These are phyloP conservation scores for Pogonus chalceus DNA, from an alignment of 1,140 invertebrate genomes.

Conservation along the genomic window DNA sequence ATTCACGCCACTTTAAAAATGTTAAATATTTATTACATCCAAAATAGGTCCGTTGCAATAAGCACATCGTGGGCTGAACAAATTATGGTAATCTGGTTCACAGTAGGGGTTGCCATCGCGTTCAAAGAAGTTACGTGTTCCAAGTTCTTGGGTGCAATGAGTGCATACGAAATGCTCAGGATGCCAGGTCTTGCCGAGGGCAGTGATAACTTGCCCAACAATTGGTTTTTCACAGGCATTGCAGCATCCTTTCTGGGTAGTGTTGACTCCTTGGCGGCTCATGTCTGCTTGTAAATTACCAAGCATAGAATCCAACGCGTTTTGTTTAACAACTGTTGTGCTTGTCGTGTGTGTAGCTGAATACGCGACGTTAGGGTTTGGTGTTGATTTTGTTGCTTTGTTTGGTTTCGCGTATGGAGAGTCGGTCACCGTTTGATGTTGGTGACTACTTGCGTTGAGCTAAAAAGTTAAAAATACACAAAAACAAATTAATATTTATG, in stretches of 20 bases:
- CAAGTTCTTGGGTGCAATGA: constrained; percentile 92
- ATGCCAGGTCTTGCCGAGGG: constrained; percentile 98
- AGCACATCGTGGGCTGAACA: constrained; percentile 95
- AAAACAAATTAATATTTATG: no score
- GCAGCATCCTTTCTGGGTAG: constrained; percentile 96
- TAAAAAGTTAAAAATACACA: no score
- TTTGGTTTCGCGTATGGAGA: constrained; percentile 63
- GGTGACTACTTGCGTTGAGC: constrained; percentile 47
- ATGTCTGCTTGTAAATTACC: constrained; percentile 88
- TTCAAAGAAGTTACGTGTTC: constrained; percentile 98
- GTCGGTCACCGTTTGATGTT: constrained; percentile 51
- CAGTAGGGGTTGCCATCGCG: constrained; percentile 93
- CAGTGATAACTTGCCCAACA: constrained; percentile 90
- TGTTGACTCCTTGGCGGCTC: constrained; percentile 94
- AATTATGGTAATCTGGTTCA: constrained; percentile 95
- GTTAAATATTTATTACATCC: constrained; percentile 69
- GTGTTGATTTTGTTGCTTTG: constrained; percentile 43
- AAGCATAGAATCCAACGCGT: constrained; percentile 87
- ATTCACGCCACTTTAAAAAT: constrained; percentile 15
- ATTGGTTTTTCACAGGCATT: constrained; percentile 96
- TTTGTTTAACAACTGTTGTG: constrained; percentile 32
- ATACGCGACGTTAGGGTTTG: constrained; percentile 32
- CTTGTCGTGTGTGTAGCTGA: constrained; percentile 24
- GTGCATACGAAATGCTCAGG: constrained; percentile 97
- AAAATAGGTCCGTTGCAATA: constrained; percentile 98